Percentiles rank a stretch among this genome's conserved stretches.
Conservation (phyloP, 2,888 invertebrate genomes). For the Stenoptilia bipunctidactyla region DNA sequence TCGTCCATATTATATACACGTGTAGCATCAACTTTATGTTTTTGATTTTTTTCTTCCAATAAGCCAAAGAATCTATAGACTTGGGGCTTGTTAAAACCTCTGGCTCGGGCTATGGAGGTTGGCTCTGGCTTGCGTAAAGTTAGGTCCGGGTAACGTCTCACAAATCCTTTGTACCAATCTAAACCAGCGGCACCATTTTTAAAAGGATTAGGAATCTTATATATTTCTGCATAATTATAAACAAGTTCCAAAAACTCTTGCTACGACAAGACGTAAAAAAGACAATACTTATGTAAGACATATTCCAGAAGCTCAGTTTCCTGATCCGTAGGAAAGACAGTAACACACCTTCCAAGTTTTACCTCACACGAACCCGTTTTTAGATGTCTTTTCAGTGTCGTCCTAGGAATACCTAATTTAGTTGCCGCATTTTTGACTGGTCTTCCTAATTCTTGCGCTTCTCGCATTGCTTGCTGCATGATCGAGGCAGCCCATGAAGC, state of each 20-base stretch:
- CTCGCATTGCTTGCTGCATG: not conserved
- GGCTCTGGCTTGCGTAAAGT: slow-evolving; percentile 4
- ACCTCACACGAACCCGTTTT: not conserved
- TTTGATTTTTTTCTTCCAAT: slow-evolving; percentile 4
- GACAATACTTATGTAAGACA: slow-evolving; percentile 12
- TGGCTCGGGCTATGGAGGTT: slow-evolving; percentile 8
- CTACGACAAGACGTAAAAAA: slow-evolving; percentile 12
- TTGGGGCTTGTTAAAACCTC: slow-evolving; percentile 9
- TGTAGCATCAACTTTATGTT: slow-evolving; percentile 8
- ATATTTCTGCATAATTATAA: slow-evolving; percentile 9
- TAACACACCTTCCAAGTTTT: not conserved
- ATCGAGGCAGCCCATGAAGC: not conserved
- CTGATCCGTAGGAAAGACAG: not conserved
- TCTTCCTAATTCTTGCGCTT: not conserved
- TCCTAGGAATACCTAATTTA: not conserved
- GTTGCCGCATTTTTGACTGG: not conserved
- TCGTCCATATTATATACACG: slow-evolving; percentile 11
- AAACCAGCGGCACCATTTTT: slow-evolving; percentile 4
- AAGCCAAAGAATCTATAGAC: slow-evolving; percentile 8
- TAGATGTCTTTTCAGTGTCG: slow-evolving; percentile 1
- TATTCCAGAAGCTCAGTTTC: slow-evolving; percentile 13
- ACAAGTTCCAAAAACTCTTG: slow-evolving; percentile 10
- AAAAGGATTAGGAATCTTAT: slow-evolving; percentile 4
- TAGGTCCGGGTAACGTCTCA: slow-evolving; percentile 2
- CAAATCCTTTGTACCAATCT: slow-evolving; percentile 5